Base-by-base conservation (phyloP, 2,797 vertebrate species). In the Sylvia borin region DNA sequence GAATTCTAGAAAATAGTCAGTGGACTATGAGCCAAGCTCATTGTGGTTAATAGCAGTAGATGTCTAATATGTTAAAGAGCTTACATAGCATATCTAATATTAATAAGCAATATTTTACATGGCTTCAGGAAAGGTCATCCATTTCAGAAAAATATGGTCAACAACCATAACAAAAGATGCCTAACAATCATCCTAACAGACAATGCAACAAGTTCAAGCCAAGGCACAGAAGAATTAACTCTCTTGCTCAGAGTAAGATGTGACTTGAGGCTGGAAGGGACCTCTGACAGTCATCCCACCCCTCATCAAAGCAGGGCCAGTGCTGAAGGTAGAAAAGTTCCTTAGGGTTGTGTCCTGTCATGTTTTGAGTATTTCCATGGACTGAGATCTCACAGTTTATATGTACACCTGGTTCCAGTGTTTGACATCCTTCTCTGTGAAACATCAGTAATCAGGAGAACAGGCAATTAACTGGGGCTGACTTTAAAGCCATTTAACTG, bases 271-370 rank as follows among this genome's bases (percentile, higher is more conserved):
- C 51, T 84, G n/a, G 31, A 72, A 67, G 10, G 7, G 27, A 48
- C 16, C 25, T 87, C 50, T 58, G 83, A 42, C 0, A 0, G 31
- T 51, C 29, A 70, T 36, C 18, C 25, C 2, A 7, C 4, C 5
- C 6, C 20, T 65, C 58, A 29, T 32, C 38, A 84, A 68, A 57
- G 15, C 34, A 71, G 8, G 8, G 5, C 3, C 29, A 47, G 34
- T 17, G 54, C 0, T 47, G 42, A 81, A 76, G n/a, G 29, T 2
- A 68, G 31, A 74, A 65, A 72, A 3, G 2, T 42, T 95, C 25
- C 27, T 70, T 32, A 36, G 24, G 9, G 5, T 31, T 75, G 10
- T 70, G 27, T 68, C 22, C 51, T 62, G 51, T 48, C 17, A 3
- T 58, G 18, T 54, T 93, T 29, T 81, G 47, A 84, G 13, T 38